Conservation (phyloP, 2,113 vertebrate species). For the Elanoides forficatus region DNA sequence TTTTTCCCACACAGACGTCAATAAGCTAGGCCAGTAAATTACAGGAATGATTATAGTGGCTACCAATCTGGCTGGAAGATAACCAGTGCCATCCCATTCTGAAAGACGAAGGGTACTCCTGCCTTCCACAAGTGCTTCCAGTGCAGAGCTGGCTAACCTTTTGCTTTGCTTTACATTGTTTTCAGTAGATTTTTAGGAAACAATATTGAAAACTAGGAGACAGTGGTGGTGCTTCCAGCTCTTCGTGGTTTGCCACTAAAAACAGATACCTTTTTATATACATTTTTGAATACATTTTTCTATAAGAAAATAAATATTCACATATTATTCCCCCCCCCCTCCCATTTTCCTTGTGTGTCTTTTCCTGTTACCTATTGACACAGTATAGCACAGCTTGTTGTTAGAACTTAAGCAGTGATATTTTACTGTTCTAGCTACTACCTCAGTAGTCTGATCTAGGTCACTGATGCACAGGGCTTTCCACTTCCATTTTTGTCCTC, state of each 20-base stretch:
- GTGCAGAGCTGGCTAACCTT: not conserved
- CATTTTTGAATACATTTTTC: not conserved
- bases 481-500: not conserved
- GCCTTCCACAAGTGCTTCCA: not conserved
- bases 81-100: not conserved
- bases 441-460: constrained; percentile 1
- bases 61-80: not conserved
- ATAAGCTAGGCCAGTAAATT: not conserved
- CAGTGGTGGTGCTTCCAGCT: not conserved
- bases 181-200: not conserved
- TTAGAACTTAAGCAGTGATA: not conserved
- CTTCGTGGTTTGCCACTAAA: not conserved
- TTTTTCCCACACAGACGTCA: not conserved
- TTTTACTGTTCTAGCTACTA: not conserved
- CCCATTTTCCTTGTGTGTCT: not conserved
- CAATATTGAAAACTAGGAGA: not conserved
- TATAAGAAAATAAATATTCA: not conserved
- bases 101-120: not conserved
- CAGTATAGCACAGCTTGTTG: not conserved
- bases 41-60: not conserved
- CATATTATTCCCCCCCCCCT: not conserved
- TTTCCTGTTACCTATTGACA: not conserved
- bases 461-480: constrained; percentile 4
- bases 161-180: not conserved
- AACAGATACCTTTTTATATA: not conserved